phyloP scores from a whole-genome alignment of 2,888 invertebrate species.

The Xestobium rufovillosum region DNA sequence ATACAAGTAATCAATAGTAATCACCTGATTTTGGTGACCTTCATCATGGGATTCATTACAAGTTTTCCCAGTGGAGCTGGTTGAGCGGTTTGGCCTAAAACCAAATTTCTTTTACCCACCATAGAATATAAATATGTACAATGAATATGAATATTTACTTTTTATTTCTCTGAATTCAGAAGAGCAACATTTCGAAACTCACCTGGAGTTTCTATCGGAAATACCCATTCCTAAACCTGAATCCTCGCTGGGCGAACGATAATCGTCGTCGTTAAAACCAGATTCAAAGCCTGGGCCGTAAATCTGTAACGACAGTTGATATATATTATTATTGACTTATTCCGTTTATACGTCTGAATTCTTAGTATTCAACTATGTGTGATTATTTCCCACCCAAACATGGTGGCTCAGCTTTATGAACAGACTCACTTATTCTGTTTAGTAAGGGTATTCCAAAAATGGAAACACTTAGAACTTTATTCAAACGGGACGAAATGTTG shows the following conservation, averaged over 20 bases:
- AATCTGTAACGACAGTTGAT: slow-evolving; percentile 42
- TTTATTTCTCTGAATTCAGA: too few species aligned
- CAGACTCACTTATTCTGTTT: too few species aligned
- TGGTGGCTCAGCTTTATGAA: too few species aligned
- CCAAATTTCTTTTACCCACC: too few species aligned
- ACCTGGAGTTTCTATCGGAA: slow-evolving; percentile 66
- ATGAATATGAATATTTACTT: too few species aligned
- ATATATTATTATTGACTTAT: slow-evolving; percentile 7
- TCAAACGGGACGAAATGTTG: too few species aligned
- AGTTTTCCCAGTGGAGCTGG: slow-evolving; percentile 36
- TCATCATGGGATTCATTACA: slow-evolving; percentile 34
- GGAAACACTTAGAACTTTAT: too few species aligned
- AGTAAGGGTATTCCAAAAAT: too few species aligned
- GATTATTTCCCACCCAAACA: too few species aligned
- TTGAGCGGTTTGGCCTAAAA: slow-evolving; percentile 36
- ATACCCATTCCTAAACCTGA: slow-evolving; percentile 86
- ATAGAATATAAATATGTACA: too few species aligned
- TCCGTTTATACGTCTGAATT: slow-evolving; percentile 7
- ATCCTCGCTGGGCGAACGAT: slow-evolving; percentile 87
- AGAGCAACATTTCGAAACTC: too few species aligned
- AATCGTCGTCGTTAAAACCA: slow-evolving; percentile 54
- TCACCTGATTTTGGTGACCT: slow-evolving; percentile 41
- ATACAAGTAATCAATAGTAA: slow-evolving; percentile 23
- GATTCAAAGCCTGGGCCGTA: slow-evolving; percentile 50
- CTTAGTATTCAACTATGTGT: too few species aligned